Evolutionary conservation across 23 tunicate genomes (phyloP).

Genomic region (Ciona savignyi): DNA sequence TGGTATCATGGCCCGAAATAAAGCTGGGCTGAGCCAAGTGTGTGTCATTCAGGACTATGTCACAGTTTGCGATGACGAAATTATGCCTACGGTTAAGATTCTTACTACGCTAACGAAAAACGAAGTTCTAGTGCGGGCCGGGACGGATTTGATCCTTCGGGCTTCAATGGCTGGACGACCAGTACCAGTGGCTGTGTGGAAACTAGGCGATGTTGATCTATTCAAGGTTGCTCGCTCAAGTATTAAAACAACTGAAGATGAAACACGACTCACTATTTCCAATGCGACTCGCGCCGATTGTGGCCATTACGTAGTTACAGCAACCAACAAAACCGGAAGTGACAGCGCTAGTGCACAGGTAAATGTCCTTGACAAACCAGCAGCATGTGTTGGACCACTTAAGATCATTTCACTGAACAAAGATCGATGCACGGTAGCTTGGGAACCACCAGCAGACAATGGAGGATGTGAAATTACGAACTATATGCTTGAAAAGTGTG

Average conservation of each 20-base stretch:
- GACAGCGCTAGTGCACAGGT: conserved; percentile 42
- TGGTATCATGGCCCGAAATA: conserved; percentile 77
- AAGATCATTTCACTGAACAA: conserved; percentile 36
- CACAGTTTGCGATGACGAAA: conserved; percentile 46
- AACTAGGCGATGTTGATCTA: conserved; percentile 51
- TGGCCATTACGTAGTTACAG: conserved; percentile 66
- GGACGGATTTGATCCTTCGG: conserved; percentile 38
- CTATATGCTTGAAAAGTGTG: conserved; percentile 80
- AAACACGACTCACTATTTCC: conserved; percentile 26
- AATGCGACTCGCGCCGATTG: conserved; percentile 52
- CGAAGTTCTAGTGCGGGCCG: conserved; percentile 61
- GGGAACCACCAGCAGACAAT: conserved; percentile 72
- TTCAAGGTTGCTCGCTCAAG: conserved; percentile 68
- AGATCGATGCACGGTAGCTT: conserved; percentile 67
- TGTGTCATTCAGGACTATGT: conserved; percentile 73
- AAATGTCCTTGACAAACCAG: conserved; percentile 73
- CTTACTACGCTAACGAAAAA: conserved; percentile 41
- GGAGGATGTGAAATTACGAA: conserved; percentile 71
- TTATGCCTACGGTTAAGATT: conserved; percentile 53
- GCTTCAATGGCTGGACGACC: conserved; percentile 74
- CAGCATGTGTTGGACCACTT: conserved; percentile 43
- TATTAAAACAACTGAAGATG: conserved; percentile 45
- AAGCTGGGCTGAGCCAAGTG: conserved; percentile 63
- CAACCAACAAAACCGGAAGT: conserved; percentile 60
- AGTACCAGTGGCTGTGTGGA: conserved; percentile 64